phyloP scores from a whole-genome alignment of 2,797 vertebrate genomes.

The Pantherophis vulpinus region DNA sequence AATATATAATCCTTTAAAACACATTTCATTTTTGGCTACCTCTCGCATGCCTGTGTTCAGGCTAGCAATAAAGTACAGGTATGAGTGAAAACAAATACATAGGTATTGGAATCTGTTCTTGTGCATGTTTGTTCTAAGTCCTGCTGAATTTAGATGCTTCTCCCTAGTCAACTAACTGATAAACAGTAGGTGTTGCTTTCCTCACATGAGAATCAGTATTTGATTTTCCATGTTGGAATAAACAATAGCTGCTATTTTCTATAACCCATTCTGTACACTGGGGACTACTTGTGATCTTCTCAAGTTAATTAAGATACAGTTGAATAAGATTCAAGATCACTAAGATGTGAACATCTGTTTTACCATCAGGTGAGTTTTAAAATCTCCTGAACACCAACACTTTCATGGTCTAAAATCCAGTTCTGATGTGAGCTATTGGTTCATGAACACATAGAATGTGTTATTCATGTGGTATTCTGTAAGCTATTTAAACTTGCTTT shows the following conservation, averaged over 20 bases:
- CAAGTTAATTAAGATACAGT: background rate
- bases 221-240: conserved; percentile 6
- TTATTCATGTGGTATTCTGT: background rate
- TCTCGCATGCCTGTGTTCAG: background rate
- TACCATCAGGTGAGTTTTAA: background rate
- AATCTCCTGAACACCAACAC: background rate
- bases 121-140: background rate
- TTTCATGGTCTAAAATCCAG: background rate
- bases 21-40: background rate
- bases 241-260: conserved; percentile 7
- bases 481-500: background rate
- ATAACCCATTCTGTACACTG: background rate
- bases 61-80: background rate
- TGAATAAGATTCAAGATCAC: background rate
- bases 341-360: background rate
- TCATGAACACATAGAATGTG: background rate
- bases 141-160: background rate
- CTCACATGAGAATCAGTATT: background rate
- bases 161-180: conserved; percentile 1
- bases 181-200: conserved; percentile 1
- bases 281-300: background rate
- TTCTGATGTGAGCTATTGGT: background rate
- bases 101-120: background rate
- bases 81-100: background rate
- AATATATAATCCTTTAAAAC: background rate